Conservation (phyloP, 2,888 invertebrate genomes). For the Netelia inedita region DNA sequence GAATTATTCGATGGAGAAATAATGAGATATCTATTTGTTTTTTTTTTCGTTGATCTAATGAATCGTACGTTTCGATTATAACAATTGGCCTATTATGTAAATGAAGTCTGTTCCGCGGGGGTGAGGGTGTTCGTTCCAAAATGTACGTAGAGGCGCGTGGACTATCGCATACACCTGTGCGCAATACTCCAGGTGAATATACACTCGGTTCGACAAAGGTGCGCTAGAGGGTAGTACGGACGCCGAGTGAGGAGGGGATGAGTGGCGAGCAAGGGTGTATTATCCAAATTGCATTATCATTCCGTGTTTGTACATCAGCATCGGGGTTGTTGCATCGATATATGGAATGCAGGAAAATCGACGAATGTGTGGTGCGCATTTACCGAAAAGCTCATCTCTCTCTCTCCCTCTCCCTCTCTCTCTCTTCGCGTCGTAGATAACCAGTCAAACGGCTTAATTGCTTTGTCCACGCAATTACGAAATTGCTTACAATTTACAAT, state of each 20-base stretch:
- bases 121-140: too few relatives aligned
- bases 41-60: too few relatives aligned
- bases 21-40: too few relatives aligned
- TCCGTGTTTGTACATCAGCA: slow-evolving; percentile 75
- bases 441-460: slow-evolving; percentile 82
- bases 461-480: slow-evolving; percentile 83
- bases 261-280: slow-evolving; percentile 71
- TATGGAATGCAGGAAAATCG: slow-evolving; percentile 61
- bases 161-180: not conserved
- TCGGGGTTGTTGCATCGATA: slow-evolving; percentile 72
- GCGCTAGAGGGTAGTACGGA: not conserved
- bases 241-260: not conserved
- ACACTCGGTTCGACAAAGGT: not conserved
- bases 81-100: too few relatives aligned
- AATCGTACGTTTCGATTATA: too few relatives aligned
- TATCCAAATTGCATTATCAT: slow-evolving; percentile 81
- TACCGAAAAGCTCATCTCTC: slow-evolving; percentile 67
- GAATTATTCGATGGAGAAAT: too few relatives aligned
- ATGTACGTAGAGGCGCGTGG: not conserved
- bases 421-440: slow-evolving; percentile 73
- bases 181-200: not conserved
- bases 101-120: too few relatives aligned
- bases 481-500: slow-evolving; percentile 84
- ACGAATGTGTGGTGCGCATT: slow-evolving; percentile 72
- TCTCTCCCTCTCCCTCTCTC: slow-evolving; percentile 12